Conservation (phyloP, 2,113 vertebrate genomes). For the Callipepla californica region DNA sequence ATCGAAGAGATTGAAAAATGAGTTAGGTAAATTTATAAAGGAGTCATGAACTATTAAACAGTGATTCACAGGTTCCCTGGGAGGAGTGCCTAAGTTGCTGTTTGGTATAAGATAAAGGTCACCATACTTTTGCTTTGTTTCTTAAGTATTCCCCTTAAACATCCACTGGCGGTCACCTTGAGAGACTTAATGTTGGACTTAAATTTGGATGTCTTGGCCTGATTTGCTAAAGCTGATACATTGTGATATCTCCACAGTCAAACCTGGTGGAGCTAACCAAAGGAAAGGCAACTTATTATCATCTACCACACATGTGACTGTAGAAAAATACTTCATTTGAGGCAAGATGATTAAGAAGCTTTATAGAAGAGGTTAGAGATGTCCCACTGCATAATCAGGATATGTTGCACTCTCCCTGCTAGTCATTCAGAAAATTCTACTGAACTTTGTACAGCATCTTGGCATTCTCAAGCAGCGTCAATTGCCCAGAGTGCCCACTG, state of each 20-base stretch:
- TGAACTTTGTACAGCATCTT: not conserved
- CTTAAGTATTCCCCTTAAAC: not conserved
- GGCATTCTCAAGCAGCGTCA: not conserved
- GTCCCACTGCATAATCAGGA: not conserved
- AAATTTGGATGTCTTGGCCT: not conserved
- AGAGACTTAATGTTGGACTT: not conserved
- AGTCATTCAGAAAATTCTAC: not conserved
- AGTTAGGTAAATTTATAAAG: not conserved
- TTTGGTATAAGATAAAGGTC: not conserved
- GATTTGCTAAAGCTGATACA: not conserved
- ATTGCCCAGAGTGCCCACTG: not conserved
- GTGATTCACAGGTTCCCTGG: not conserved
- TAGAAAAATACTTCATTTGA: not conserved
- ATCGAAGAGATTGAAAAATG: not conserved
- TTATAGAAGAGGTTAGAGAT: not conserved
- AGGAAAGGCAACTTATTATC: not conserved
- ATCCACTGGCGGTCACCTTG: not conserved
- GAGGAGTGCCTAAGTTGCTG: not conserved
- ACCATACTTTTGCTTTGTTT: not conserved
- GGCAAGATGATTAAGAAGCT: not conserved
- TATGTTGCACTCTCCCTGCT: not conserved
- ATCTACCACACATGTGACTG: not conserved
- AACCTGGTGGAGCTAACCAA: not conserved
- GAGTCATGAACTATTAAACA: not conserved
- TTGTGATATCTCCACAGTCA: not conserved